Evolutionary conservation across 2,797 vertebrate species (phyloP), one percentile per base, ranked within the genome.

Genomic region (Odontamblyopus lacepedii): DNA sequence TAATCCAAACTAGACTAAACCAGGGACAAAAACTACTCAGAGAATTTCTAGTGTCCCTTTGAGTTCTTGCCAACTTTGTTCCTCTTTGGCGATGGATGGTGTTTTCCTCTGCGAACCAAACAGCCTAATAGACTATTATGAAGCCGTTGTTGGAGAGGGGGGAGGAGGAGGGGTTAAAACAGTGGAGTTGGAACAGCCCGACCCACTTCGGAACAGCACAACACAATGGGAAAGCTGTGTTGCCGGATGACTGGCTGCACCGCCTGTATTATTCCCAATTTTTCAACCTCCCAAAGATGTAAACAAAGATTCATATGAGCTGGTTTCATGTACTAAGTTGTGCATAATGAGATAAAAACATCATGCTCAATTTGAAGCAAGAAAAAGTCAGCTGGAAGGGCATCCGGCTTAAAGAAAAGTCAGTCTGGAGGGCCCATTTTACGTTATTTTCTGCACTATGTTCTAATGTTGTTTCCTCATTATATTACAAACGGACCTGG

Each of bases 141-240:
- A 86, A 71, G 67, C 56, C 62, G 76, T 32, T 73, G 75, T 69
- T 81, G 76, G 30, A 69, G 74, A 72, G 51, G 51, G 19, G 6
- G 6, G 18, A 53, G 51, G 51, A 26, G 26, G 71, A 51, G 73
- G 56, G 73, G 80, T 67, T 64, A 62, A 81, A 87, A 85, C 79
- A 78, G 77, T 76, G 72, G 57, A 59, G 65, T 56, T 75, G 67
- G 73, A 76, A 55, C 78, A 76, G 63, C 29, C 41, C 53, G 62
- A 84, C 77, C 71, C 77, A 73, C 63, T 82, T 83, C 74, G 74
- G 80, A 69, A 75, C 76, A 76, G 64, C 71, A 63, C 44, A 6
- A 26, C 60, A 79, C 67, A 70, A 77, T 73, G 56, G 67, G 61
- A 69, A 74, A 73, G 32, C n/a, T 38, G 66, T 68, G 26, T 68